A percentile compares a stretch with the other conserved stretches of the same genome.
phyloP scores from a whole-genome alignment of 2,113 vertebrate genomes.

The Rhynchomys soricoides region DNA sequence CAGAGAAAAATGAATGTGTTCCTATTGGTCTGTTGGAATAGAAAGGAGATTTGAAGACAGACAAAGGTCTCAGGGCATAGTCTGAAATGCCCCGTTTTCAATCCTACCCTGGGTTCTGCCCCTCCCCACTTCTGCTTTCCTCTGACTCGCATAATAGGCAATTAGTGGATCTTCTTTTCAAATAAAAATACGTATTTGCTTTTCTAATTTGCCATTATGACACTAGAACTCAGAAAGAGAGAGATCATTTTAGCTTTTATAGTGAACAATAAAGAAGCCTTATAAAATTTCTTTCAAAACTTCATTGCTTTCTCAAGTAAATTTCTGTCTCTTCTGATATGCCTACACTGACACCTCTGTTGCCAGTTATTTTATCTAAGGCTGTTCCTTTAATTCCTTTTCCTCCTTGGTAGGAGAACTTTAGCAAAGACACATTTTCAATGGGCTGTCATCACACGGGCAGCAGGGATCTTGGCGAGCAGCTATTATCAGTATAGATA shows the following conservation, averaged over 20 bases:
- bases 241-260: slow-evolving; percentile 60
- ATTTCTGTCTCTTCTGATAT: slow-evolving; percentile 9
- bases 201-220: slow-evolving; percentile 66
- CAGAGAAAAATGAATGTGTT: background rate
- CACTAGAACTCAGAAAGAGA: slow-evolving; percentile 4
- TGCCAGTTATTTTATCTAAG: slow-evolving; percentile 47
- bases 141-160: background rate
- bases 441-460: slow-evolving; percentile 64
- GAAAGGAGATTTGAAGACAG: background rate
- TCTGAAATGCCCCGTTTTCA: background rate
- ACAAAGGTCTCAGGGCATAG: background rate
- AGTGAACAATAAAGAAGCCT: slow-evolving; percentile 54
- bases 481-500: slow-evolving; percentile 69
- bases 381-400: slow-evolving; percentile 46
- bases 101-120: background rate
- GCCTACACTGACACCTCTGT: slow-evolving; percentile 28
- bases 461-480: slow-evolving; percentile 50
- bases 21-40: background rate
- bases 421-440: slow-evolving; percentile 57
- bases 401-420: slow-evolving; percentile 52
- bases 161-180: slow-evolving; percentile 45
- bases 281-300: slow-evolving; percentile 42
- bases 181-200: slow-evolving; percentile 60
- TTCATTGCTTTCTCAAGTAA: slow-evolving; percentile 35
- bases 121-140: background rate